Percentiles rank a stretch among this genome's conserved stretches.
phyloP scores from a whole-genome alignment of 2,113 vertebrate species.

The Gopherus evgoodei region DNA sequence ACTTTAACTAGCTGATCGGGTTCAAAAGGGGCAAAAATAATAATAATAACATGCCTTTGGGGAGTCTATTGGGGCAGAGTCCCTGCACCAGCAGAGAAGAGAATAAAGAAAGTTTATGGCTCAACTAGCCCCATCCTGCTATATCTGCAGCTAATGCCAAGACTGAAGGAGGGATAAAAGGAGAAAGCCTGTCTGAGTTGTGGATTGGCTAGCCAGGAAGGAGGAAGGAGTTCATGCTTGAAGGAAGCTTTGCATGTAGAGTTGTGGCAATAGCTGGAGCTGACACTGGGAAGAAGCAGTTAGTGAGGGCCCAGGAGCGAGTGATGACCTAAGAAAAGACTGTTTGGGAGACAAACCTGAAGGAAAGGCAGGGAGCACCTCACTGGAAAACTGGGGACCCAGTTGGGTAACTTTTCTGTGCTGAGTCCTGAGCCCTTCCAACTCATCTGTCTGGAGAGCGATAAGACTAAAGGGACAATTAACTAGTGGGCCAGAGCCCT shows the following conservation, averaged over 20 bases:
- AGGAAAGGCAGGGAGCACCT: neutral
- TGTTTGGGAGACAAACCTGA: neutral
- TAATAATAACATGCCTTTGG: too few relatives aligned
- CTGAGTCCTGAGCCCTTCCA: neutral
- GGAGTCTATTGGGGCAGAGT: too few relatives aligned
- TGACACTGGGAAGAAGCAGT: neutral
- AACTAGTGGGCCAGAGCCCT: neutral
- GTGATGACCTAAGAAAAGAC: neutral
- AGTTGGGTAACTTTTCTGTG: neutral
- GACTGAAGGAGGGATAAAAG: neutral
- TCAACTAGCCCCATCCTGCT: too few relatives aligned
- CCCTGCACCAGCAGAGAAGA: too few relatives aligned
- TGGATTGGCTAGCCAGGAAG: neutral
- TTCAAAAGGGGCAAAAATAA: too few relatives aligned
- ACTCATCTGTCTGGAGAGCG: neutral
- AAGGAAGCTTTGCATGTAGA: neutral
- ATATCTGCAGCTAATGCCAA: too few relatives aligned
- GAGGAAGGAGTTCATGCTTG: too few relatives aligned
- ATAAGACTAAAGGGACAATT: neutral
- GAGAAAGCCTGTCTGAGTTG: too few relatives aligned
- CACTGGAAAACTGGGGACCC: neutral
- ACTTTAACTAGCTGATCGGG: too few relatives aligned
- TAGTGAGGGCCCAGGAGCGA: neutral
- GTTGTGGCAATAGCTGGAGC: neutral
- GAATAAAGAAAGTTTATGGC: too few relatives aligned